These are phyloP conservation scores for Xylocampa areola DNA, from an alignment of 2,888 invertebrate species.

Conservation along the genomic window DNA sequence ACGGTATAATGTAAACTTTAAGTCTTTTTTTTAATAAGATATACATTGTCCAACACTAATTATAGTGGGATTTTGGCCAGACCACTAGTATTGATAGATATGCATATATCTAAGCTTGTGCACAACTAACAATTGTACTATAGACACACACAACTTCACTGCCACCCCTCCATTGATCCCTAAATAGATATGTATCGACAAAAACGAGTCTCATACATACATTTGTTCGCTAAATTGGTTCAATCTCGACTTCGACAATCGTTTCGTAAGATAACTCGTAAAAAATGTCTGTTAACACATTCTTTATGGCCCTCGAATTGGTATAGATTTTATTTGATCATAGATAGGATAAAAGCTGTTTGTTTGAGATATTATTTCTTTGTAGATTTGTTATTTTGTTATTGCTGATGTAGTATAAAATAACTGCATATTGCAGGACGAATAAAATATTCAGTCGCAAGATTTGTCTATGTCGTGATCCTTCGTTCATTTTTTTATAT, in stretches of 20 bases:
- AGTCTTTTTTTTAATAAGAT: too few relatives aligned
- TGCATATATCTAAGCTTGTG: too few relatives aligned
- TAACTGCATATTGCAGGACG: too few relatives aligned
- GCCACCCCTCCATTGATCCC: slow-evolving; percentile 30
- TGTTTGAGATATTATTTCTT: slow-evolving; percentile 37
- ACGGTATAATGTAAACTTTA: too few relatives aligned
- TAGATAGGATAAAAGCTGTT: slow-evolving; percentile 40
- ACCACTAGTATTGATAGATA: too few relatives aligned
- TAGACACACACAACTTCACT: not conserved
- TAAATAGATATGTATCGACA: slow-evolving; percentile 71
- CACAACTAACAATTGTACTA: too few relatives aligned
- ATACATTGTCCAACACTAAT: too few relatives aligned
- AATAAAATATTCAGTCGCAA: too few relatives aligned
- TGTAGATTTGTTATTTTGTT: not conserved
- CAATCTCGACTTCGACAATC: slow-evolving; percentile 64
- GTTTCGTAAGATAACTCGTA: slow-evolving; percentile 56
- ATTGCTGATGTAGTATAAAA: not conserved
- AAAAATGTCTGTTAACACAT: slow-evolving; percentile 62
- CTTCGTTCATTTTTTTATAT: too few relatives aligned
- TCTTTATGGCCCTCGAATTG: slow-evolving; percentile 45
- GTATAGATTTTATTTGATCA: slow-evolving; percentile 58
- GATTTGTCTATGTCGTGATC: too few relatives aligned
- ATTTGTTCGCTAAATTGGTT: slow-evolving; percentile 64
- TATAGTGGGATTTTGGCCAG: too few relatives aligned
- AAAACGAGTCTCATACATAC: slow-evolving; percentile 52